Conservation (phyloP, 2,888 invertebrate species). For the Andrena camellia region DNA sequence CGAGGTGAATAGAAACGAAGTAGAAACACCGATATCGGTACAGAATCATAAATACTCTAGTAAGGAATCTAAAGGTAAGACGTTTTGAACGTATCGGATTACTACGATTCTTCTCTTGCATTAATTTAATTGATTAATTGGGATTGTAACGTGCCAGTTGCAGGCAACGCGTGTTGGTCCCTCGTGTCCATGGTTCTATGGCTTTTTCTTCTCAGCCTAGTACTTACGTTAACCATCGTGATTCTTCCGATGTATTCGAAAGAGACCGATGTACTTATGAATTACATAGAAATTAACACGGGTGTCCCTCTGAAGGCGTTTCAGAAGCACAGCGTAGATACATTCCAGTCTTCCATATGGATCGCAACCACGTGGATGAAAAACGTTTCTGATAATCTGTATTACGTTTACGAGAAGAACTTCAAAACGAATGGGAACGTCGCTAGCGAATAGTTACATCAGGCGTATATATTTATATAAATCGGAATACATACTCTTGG, state of each 20-base stretch:
- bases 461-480: not conserved
- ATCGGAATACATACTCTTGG: not conserved
- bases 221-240: constrained; percentile 55
- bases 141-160: constrained; percentile 6
- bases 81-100: not conserved
- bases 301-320: constrained; percentile 76
- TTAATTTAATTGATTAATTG: not conserved
- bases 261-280: constrained; percentile 69
- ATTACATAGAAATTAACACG: constrained; percentile 72
- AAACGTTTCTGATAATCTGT: constrained; percentile 23
- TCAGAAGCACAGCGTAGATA: constrained; percentile 65
- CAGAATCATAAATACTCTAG: not conserved
- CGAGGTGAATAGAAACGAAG: constrained; percentile 22
- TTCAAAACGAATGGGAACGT: constrained; percentile 17
- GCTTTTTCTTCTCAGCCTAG: constrained; percentile 60
- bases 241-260: constrained; percentile 74
- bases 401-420: constrained; percentile 40
- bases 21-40: not conserved
- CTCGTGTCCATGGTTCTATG: constrained; percentile 67
- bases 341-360: constrained; percentile 13
- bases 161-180: constrained; percentile 48
- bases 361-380: constrained; percentile 24
- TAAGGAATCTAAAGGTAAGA: constrained; percentile 27
- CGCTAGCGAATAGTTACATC: not conserved
- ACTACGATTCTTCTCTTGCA: not conserved